phyloP scores from a whole-genome alignment of 2,113 vertebrate genomes.

The Mesocricetus auratus region DNA sequence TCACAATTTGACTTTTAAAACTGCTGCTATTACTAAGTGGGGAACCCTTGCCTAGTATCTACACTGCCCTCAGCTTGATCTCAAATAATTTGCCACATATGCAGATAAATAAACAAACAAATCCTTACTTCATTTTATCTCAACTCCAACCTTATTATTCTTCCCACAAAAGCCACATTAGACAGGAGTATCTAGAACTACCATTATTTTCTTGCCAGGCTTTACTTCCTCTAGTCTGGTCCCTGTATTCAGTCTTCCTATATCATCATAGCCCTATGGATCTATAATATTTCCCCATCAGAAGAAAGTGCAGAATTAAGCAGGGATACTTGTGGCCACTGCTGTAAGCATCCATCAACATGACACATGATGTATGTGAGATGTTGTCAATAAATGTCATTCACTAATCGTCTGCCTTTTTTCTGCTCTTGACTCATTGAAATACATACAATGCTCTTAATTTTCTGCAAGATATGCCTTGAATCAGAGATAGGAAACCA shows the following conservation, averaged over 20 bases:
- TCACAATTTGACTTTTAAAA: background rate
- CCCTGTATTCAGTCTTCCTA: background rate
- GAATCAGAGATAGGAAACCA: background rate
- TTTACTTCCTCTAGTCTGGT: background rate
- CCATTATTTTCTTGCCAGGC: background rate
- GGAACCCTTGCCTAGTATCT: background rate
- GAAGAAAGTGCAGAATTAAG: background rate
- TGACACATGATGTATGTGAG: background rate
- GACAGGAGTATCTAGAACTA: background rate
- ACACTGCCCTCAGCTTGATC: no score
- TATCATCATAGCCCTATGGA: background rate
- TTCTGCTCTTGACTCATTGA: background rate
- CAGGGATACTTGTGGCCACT: background rate
- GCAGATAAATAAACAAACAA: background rate
- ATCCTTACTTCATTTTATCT: background rate
- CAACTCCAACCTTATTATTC: background rate
- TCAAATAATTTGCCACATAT: background rate
- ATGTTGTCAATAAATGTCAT: background rate
- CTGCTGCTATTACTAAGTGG: background rate
- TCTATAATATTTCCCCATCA: background rate
- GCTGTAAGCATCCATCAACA: background rate
- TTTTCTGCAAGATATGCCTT: background rate
- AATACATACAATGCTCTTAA: background rate
- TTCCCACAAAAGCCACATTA: background rate
- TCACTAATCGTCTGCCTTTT: background rate